phyloP scores from a whole-genome alignment of 2,113 vertebrate species.

The Campylomormyrus tamandua region DNA sequence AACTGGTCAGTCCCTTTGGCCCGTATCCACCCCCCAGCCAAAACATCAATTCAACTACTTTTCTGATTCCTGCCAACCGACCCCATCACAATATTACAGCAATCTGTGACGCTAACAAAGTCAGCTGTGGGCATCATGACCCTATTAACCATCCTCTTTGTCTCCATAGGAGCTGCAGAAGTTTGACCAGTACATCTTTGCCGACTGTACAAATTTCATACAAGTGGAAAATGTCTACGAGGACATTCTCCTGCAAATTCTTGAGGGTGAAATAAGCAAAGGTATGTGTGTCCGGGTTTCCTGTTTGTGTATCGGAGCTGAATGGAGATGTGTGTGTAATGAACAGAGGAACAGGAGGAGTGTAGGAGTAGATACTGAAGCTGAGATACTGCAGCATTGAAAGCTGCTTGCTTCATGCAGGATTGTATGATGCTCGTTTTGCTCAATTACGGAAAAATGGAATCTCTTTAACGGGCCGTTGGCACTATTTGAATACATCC shows the following conservation, averaged over 20 bases:
- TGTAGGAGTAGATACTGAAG: not conserved
- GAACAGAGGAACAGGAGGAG: not conserved
- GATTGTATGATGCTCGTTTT: not conserved
- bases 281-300: constrained; percentile 47
- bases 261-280: constrained; percentile 69
- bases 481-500: not conserved
- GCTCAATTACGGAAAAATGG: not conserved
- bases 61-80: not conserved
- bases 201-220: constrained; percentile 70
- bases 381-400: not conserved
- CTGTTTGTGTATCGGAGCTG: not conserved
- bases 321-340: not conserved
- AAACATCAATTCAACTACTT: not conserved
- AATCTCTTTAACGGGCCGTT: not conserved
- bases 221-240: constrained; percentile 78
- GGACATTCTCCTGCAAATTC: constrained; percentile 64
- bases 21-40: not conserved
- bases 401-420: not conserved
- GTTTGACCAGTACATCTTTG: constrained; percentile 74
- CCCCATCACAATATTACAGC: not conserved
- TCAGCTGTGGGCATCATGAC: not conserved
- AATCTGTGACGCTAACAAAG: not conserved
- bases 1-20: constrained; percentile 56
- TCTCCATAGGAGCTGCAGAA: constrained; percentile 67
- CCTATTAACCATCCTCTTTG: not conserved